These are phyloP conservation scores for Cheumatopsyche charites DNA, from an alignment of 1,140 invertebrate species.

Conservation along the genomic window DNA sequence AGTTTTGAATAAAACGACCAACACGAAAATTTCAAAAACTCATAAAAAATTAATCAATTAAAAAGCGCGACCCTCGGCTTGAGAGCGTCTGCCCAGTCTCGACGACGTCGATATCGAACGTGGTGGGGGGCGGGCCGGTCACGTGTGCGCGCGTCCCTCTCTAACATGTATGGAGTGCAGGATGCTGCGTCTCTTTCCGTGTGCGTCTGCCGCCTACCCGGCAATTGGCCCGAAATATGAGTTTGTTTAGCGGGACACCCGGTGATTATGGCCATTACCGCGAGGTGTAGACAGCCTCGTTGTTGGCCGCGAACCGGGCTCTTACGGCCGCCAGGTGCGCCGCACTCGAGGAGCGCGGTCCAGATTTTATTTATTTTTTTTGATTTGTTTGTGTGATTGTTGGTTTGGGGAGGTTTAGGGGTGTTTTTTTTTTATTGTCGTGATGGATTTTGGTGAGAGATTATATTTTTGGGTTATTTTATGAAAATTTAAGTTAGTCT, in stretches of 20 bases:
- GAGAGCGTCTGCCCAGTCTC: constrained; percentile 7
- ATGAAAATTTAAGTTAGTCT: too few relatives aligned
- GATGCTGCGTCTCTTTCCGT: constrained; percentile 20
- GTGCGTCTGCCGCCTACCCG: constrained; percentile 24
- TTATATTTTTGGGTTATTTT: too few relatives aligned
- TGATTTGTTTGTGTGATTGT: too few relatives aligned
- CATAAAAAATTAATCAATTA: background rate
- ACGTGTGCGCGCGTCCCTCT: background rate
- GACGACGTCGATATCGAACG: constrained; percentile 32
- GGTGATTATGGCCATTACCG: constrained; percentile 44
- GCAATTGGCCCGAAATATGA: constrained; percentile 47
- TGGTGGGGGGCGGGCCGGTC: background rate
- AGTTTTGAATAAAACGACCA: too few relatives aligned
- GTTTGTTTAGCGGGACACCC: constrained; percentile 47
- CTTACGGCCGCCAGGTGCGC: background rate
- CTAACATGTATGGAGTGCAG: background rate
- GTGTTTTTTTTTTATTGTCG: too few relatives aligned
- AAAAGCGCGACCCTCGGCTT: background rate
- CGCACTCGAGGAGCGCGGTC: background rate
- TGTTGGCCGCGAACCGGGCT: constrained; percentile 29
- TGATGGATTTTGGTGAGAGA: too few relatives aligned
- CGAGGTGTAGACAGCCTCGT: constrained; percentile 43
- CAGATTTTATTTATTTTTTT: background rate
- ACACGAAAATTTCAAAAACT: too few relatives aligned
- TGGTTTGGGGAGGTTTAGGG: too few relatives aligned